Evolutionary conservation across 2,113 vertebrate genomes (phyloP).

Genomic region (Channa maculata): DNA sequence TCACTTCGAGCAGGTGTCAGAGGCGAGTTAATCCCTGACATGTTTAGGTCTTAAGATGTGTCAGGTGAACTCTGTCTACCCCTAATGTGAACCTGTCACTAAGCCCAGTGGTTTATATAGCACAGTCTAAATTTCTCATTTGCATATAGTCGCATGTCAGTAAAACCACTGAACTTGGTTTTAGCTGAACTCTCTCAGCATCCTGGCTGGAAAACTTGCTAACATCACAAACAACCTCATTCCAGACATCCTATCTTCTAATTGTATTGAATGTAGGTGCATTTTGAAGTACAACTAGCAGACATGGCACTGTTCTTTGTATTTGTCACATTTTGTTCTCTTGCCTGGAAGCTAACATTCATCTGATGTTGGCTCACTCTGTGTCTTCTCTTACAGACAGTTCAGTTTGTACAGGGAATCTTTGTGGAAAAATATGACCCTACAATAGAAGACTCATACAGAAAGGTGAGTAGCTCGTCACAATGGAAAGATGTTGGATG

Average conservation of each 20-base stretch:
- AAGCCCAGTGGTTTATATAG: slow-evolving; percentile 2
- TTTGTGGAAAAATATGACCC: slow-evolving; percentile 99
- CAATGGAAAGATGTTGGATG: slow-evolving; percentile 16
- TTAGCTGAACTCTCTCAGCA: not conserved
- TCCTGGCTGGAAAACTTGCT: not conserved
- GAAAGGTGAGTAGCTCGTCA: slow-evolving; percentile 90
- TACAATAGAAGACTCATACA: slow-evolving; percentile 99
- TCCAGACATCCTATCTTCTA: not conserved
- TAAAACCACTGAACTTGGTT: not conserved
- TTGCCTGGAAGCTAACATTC: not conserved
- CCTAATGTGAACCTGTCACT: slow-evolving; percentile 29
- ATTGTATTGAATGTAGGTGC: not conserved
- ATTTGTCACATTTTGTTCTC: slow-evolving; percentile 21
- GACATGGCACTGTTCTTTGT: not conserved
- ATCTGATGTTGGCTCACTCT: slow-evolving; percentile 46
- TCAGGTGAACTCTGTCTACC: slow-evolving; percentile 46
- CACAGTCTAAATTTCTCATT: not conserved
- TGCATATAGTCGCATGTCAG: not conserved
- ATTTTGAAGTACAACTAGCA: not conserved
- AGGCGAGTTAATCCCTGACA: slow-evolving; percentile 50
- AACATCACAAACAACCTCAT: not conserved
- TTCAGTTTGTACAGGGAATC: slow-evolving; percentile 99
- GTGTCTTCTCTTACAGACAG: slow-evolving; percentile 85
- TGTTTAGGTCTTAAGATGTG: slow-evolving; percentile 48
- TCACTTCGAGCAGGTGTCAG: slow-evolving; percentile 49